Conservation (phyloP, 2,797 vertebrate genomes). For the Notamacropus eugenii region DNA sequence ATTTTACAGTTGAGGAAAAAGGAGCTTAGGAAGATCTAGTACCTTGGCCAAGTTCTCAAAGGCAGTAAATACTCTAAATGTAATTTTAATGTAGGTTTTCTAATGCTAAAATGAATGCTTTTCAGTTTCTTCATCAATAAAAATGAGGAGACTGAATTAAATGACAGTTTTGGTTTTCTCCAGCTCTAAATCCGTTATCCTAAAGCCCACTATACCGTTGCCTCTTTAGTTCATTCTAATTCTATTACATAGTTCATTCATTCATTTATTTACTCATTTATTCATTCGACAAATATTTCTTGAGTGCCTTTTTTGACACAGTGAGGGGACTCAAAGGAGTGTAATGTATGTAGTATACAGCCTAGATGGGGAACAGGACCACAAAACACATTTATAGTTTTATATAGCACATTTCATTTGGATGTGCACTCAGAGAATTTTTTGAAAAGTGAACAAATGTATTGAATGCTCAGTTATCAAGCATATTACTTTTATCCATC, state of each 20-base stretch:
- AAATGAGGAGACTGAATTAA: not conserved
- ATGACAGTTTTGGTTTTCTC: not conserved
- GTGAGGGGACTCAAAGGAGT: not conserved
- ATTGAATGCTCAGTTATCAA: not conserved
- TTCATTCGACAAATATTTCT: constrained; percentile 30
- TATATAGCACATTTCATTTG: not conserved
- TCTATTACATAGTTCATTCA: not conserved
- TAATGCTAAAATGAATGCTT: not conserved
- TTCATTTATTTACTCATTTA: not conserved
- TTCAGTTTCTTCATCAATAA: not conserved
- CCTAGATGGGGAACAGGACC: not conserved
- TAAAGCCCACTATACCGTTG: not conserved
- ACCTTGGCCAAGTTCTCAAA: not conserved
- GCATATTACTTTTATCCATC: not conserved
- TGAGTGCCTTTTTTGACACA: not conserved
- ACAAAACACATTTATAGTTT: not conserved
- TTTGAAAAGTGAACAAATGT: not conserved
- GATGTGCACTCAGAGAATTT: not conserved
- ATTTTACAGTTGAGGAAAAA: not conserved
- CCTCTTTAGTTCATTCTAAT: not conserved
- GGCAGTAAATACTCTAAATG: not conserved
- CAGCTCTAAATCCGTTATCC: not conserved
- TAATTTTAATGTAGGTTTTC: not conserved
- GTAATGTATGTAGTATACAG: not conserved
- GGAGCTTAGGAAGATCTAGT: not conserved